These are phyloP conservation scores for Premnoplex brunnescens DNA, from an alignment of 2,797 vertebrate species.

Conservation along the genomic window DNA sequence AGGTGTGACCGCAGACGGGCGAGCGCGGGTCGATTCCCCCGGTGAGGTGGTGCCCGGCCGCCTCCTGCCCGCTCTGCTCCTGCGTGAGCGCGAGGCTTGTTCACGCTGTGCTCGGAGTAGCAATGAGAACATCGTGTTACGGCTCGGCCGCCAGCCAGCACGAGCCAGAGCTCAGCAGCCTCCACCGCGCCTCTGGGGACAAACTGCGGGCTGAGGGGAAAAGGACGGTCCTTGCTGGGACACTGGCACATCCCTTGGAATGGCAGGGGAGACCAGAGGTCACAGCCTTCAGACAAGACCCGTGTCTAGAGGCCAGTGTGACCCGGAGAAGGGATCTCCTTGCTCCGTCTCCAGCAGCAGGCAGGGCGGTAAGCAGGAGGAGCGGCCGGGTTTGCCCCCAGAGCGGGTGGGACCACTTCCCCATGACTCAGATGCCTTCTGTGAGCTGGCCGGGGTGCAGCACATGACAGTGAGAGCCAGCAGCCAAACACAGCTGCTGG, in stretches of 20 bases:
- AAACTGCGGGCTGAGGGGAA: accelerated
- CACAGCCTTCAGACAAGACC: accelerated
- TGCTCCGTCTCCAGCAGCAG: accelerated
- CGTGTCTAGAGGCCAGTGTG: accelerated
- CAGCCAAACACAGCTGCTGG: neutral
- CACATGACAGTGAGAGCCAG: neutral
- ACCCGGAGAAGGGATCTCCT: neutral
- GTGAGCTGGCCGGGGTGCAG: neutral
- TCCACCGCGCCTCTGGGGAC: accelerated
- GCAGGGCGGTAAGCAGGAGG: accelerated
- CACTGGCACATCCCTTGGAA: neutral
- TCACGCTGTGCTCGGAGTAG: accelerated
- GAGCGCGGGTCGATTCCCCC: accelerated
- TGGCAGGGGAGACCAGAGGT: neutral
- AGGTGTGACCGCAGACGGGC: neutral
- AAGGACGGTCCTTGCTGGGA: neutral
- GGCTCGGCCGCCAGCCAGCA: neutral
- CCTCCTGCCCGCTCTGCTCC: neutral
- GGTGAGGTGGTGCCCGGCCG: accelerated
- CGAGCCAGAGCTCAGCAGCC: accelerated
- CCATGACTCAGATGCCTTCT: neutral
- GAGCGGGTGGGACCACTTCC: neutral
- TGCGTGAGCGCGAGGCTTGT: accelerated
- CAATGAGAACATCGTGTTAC: neutral
- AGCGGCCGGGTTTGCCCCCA: neutral